Evolutionary conservation across 2,888 invertebrate genomes (phyloP).

Genomic region (Petrophora chlorosata): DNA sequence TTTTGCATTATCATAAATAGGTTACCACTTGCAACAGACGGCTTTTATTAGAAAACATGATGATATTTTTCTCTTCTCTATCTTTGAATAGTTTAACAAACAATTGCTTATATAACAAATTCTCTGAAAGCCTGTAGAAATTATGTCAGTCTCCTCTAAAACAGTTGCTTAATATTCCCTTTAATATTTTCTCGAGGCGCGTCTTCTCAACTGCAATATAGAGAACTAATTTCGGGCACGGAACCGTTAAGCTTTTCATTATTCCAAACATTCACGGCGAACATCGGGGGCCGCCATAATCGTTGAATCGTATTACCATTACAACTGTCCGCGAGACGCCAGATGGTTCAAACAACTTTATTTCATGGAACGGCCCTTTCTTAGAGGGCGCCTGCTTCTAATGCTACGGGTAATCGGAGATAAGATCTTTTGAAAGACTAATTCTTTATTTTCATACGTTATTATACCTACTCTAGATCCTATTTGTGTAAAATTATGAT

Average conservation of each 20-base stretch:
- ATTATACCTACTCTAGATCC: neutral
- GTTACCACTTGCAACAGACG: no score
- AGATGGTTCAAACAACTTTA: constrained; percentile 79
- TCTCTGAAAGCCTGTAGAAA: no score
- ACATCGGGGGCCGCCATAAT: constrained; percentile 69
- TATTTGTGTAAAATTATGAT: constrained; percentile 1
- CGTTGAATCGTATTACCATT: constrained; percentile 81
- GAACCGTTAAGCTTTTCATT: constrained; percentile 75
- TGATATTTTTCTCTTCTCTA: no score
- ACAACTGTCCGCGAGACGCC: constrained; percentile 76
- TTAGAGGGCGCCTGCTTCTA: constrained; percentile 45
- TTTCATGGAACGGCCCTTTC: constrained; percentile 59
- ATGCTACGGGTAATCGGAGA: constrained; percentile 37
- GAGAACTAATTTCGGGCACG: constrained; percentile 70
- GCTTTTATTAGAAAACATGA: no score
- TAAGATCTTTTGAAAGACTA: constrained; percentile 16
- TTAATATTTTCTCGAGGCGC: constrained; percentile 16
- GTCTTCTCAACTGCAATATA: constrained; percentile 43
- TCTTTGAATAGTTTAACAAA: no score
- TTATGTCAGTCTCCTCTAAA: no score
- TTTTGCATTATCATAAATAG: no score
- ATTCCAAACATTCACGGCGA: constrained; percentile 66
- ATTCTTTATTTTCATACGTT: constrained; percentile 11
- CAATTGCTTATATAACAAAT: no score
- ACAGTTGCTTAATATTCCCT: neutral